Base-by-base conservation (phyloP, 2,113 vertebrate genomes). In the Stercorarius parasiticus region DNA sequence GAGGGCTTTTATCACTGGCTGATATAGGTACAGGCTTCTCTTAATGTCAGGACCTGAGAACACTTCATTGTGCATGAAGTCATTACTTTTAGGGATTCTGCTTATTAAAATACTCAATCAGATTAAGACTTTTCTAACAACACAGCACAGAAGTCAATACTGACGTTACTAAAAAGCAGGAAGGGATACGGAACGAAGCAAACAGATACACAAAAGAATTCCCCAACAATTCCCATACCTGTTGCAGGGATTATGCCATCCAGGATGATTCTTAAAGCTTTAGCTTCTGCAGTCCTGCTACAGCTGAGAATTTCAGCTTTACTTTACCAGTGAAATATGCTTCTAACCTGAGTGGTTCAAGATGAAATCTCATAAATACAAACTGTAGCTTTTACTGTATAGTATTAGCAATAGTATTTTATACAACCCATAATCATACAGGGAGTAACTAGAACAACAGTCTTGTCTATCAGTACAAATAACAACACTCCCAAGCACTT, bases 91-190 rank as follows among this genome's bases (percentile, higher is more conserved):
- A 83, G 69, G 67, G 42, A 32, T 86, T 95, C 66, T 76, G 27
- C 73, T 95, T 93, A 92, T 81, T 90, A 88, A 88, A 96, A 86
- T 90, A 79, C 25, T 90, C 83, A 58, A 74, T 90, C 86, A 95
- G 79, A 91, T 89, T 62, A 91, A 78, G 81, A 81, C 70, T 79
- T 80, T 76, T 50, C 47, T 74, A 86, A 72, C 43, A 95, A 81
- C n/a, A 88, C 87, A 82, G 47, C 81, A 77, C 55, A 56, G 50
- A 91, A 79, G 62, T 71, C 79, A 90, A 78, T 88, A 85, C 6
- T 62, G 82, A 77, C 50, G 45, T 69, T 61, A 61, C 40, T 72
- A 15, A n/a, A 78, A 38, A 58, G 15, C 19, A 64, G 55, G 50
- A 70, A 74, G 14, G 23, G 64, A 89, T 38, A 87, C 11, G 43